Base-by-base conservation (phyloP, 2,113 vertebrate genomes). In the Tonatia bakeri region DNA sequence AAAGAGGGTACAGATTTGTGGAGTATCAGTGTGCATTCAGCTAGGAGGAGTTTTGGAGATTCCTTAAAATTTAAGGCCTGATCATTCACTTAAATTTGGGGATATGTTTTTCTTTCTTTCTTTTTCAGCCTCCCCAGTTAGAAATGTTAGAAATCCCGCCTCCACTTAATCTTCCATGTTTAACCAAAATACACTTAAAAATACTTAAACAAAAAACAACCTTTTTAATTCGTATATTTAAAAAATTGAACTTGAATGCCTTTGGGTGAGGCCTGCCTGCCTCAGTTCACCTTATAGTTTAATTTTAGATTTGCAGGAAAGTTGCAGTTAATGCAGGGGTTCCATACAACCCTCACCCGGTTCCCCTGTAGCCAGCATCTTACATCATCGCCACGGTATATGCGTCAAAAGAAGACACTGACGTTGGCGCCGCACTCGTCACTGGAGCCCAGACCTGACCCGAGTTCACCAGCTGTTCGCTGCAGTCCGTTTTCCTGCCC, bases 101-200 rank as follows among this genome's bases (percentile, higher is more conserved):
- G 47, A 0, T 76, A 38, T 72, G 16, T 38, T 67, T 73, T 38
- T 64, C 22, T 52, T 64, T n/a, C 33, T 87, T 5, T 22, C 24
- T 59, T 56, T 50, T 22, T 2, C 52, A 77, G 33, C 26, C 6
- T 81, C 20, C 65, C 40, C 7, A 24, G 3, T 59, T 40, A 85
- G 72, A 83, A 92, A 47, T 79, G 15, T 45, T 40, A 90, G 81
- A 87, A 75, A 56, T 20, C 22, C 15, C 0, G 1, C 13, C 43
- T 33, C 24, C 15, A 22, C 28, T 59, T 59, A 24, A 47, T 79
- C 31, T 86, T 86, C 61, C 12, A 24, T 40, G 31, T 52, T 83
- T 94, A 92, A 50, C 50, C 75, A 56, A 76, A 86, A 70, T 92
- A 28, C 26, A n/a, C 31, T 54, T 47, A 56, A 72, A 75, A 76